These are phyloP conservation scores for human DNA, from an alignment of 2,113 vertebrate genomes.

Conservation along the genomic window GRCh38 chr17:78326001-78326500, in stretches of 20 bases:
- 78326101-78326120: background rate
- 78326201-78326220: background rate
- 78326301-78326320: too few relatives aligned
- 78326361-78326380: accelerated
- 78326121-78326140: too few relatives aligned
- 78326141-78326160: background rate
- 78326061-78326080: too few relatives aligned
- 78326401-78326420: background rate
- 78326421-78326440: accelerated
- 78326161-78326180: too few relatives aligned
- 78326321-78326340: background rate
- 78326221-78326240: accelerated
- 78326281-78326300: too few relatives aligned
- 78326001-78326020: background rate
- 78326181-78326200: background rate
- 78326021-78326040: background rate
- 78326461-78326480: accelerated
- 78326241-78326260: background rate
- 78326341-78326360: accelerated
- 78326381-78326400: background rate
- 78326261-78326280: background rate
- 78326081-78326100: background rate
- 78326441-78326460: background rate
- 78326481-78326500: background rate
- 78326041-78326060: background rate